phyloP scores from a whole-genome alignment of 2,797 vertebrate species.

The Ctenopoma multispine region DNA sequence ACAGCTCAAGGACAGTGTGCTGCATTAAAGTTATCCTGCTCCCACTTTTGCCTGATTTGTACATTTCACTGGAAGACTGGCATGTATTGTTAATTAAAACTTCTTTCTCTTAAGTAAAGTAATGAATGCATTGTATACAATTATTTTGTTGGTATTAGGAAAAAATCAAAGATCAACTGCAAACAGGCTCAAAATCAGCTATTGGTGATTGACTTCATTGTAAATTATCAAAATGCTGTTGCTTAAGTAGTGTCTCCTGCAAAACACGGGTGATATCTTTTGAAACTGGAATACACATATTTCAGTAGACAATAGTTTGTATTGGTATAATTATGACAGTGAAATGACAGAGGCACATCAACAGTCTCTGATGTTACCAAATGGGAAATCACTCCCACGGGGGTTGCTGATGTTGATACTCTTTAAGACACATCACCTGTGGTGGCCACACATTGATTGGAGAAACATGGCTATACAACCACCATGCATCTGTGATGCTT shows the following conservation, averaged over 20 bases:
- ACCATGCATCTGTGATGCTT: too few species aligned
- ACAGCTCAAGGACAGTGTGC: conserved; percentile 15
- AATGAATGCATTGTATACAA: not conserved
- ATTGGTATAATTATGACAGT: conserved; percentile 5
- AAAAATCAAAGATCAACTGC: conserved; percentile 2
- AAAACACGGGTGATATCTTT: not conserved
- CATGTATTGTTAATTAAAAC: not conserved
- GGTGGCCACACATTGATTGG: too few species aligned
- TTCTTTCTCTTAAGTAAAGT: not conserved
- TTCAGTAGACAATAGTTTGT: not conserved
- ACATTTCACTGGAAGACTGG: not conserved
- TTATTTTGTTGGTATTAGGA: too few species aligned
- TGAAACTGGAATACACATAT: conserved; percentile 2
- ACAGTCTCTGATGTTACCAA: not conserved
- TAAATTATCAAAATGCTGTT: not conserved
- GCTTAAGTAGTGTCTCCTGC: not conserved
- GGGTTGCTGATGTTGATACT: too few species aligned
- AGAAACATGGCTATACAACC: too few species aligned
- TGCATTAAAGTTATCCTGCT: conserved; percentile 3
- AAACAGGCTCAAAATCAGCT: not conserved
- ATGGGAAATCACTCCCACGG: too few species aligned
- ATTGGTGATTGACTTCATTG: not conserved
- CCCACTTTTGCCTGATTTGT: conserved; percentile 8
- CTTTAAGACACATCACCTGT: not conserved
- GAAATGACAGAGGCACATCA: conserved; percentile 11